These are phyloP conservation scores for Bubo scandiacus DNA, from an alignment of 2,113 vertebrate species.

Conservation along the genomic window DNA sequence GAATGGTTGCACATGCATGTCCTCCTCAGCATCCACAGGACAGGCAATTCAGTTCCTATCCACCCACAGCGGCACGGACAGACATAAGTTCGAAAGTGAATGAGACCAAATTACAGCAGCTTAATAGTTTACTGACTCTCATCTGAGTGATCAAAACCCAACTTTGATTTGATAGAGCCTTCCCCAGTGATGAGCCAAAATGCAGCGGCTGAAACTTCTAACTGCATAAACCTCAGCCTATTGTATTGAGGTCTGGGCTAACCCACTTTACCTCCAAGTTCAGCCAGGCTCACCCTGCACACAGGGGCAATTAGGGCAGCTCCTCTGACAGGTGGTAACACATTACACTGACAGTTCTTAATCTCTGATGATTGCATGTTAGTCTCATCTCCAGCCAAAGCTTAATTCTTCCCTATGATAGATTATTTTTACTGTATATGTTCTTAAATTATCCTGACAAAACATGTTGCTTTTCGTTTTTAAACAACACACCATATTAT, in stretches of 20 bases:
- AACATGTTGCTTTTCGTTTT: neutral
- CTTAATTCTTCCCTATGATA: neutral
- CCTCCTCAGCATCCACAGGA: neutral
- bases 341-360: neutral
- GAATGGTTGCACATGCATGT: rapidly evolving
- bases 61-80: neutral
- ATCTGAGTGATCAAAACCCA: neutral
- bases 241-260: neutral
- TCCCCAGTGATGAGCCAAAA: neutral
- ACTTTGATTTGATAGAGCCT: neutral
- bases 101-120: neutral
- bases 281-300: neutral
- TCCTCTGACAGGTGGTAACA: neutral
- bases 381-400: neutral
- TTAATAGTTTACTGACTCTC: neutral
- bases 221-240: neutral
- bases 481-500: neutral
- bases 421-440: neutral
- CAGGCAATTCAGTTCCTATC: rapidly evolving
- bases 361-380: neutral
- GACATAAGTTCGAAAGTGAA: neutral
- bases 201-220: rapidly evolving
- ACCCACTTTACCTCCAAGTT: neutral
- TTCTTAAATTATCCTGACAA: neutral
- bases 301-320: neutral